Evolutionary conservation across 2,797 vertebrate genomes (phyloP).

Genomic region (Aldrovandia affinis): DNA sequence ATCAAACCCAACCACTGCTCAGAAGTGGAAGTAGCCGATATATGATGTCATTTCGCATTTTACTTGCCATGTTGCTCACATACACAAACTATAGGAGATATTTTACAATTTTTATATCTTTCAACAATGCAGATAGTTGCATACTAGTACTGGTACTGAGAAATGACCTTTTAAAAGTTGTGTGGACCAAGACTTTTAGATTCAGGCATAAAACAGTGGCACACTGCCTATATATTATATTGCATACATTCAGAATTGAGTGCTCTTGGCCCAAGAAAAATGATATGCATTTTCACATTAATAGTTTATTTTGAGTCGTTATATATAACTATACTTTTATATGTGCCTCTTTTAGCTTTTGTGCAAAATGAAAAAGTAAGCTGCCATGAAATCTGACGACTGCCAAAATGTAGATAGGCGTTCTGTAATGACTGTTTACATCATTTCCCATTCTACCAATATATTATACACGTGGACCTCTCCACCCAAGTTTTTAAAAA

Average conservation of each 20-base stretch:
- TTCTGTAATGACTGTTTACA: constrained; percentile 18
- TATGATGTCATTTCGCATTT: constrained; percentile 46
- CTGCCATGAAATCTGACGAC: constrained; percentile 24
- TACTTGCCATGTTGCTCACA: constrained; percentile 35
- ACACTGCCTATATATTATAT: constrained; percentile 10
- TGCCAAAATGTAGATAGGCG: constrained; percentile 16
- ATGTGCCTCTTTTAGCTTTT: constrained; percentile 13
- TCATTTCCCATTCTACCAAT: neutral
- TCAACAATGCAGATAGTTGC: constrained; percentile 14
- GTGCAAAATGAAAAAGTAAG: constrained; percentile 11
- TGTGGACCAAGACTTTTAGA: constrained; percentile 39
- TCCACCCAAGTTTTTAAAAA: neutral
- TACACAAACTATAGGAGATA: constrained; percentile 18
- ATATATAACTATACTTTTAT: neutral
- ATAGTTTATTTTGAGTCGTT: constrained; percentile 4
- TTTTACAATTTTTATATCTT: constrained; percentile 22
- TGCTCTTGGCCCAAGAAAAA: constrained; percentile 4
- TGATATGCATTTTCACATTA: constrained; percentile 13
- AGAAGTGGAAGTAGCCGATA: constrained; percentile 37
- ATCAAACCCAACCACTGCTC: constrained; percentile 54
- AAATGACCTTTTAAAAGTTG: constrained; percentile 38
- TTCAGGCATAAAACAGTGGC: constrained; percentile 18
- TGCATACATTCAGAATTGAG: constrained; percentile 16
- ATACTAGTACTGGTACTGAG: constrained; percentile 21
- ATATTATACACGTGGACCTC: neutral